Conservation (phyloP, 64 coral and sea anemone genomes). For the Orbicella faveolata region DNA sequence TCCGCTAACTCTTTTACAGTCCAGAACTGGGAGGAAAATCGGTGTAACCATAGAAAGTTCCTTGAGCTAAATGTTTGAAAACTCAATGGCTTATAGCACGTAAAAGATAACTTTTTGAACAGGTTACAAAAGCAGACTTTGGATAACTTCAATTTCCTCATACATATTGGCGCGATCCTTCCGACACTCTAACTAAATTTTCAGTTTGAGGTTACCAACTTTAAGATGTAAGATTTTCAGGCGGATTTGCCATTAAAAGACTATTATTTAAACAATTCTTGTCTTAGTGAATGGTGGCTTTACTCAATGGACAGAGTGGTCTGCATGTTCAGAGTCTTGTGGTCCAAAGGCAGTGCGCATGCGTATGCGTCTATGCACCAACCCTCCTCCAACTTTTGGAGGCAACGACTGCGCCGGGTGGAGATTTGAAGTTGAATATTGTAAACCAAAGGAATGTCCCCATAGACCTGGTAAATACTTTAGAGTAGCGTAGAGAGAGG, state of each 20-base stretch:
- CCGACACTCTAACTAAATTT: no score
- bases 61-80: no score
- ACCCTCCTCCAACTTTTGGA: slow-evolving; percentile 65
- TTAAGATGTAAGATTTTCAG: no score
- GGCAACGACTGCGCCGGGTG: slow-evolving; percentile 73
- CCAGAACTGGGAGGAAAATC: no score
- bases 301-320: slow-evolving; percentile 81
- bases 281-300: slow-evolving; percentile 81
- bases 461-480: slow-evolving; percentile 9
- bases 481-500: not conserved
- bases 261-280: not conserved
- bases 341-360: slow-evolving; percentile 59
- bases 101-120: no score
- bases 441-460: slow-evolving; percentile 52
- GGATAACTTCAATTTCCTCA: no score
- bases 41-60: no score
- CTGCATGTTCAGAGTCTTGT: slow-evolving; percentile 74
- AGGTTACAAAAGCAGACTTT: no score
- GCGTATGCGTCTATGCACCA: slow-evolving; percentile 89
- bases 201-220: no score
- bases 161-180: no score
- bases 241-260: not conserved
- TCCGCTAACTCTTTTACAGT: no score
- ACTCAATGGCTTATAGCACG: no score
- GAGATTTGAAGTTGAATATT: slow-evolving; percentile 76